Evolutionary conservation across 92 coral and sea anemone species (phyloP), one percentile per base, ranked within the genome.

Genomic region (Epizoanthus illoricatus): DNA sequence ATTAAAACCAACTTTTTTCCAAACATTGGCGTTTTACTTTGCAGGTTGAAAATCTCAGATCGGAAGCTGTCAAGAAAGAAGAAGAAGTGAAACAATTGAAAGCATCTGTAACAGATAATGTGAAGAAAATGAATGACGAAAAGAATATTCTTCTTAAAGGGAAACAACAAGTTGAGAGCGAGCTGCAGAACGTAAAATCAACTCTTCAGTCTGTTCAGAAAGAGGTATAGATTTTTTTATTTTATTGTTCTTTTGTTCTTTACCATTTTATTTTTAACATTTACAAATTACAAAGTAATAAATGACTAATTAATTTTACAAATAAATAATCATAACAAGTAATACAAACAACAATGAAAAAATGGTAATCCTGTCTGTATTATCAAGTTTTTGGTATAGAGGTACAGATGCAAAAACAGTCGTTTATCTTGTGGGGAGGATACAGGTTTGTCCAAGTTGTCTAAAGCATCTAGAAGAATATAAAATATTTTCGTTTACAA

Each of bases 1-100:
- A 28, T 28, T 28, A 28, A 0, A 28, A 28, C 33, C 33, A 28
- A 28, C 2, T 15, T 33, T 66, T 8, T 16, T 12, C 18, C 7
- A 4, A 39, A 33, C n/a, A 12, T 68, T 68, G 45, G 5, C 49
- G 15, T 69, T 28, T 12, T 74, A 33, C 16, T 62, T 62, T 84
- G 36, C 76, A 95, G 98, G 74, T 95, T 49, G 92, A 89, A 62
- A 87, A 47, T 33, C 80, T 90, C 58, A 92, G 84, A 67, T 81
- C 83, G 3, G 66, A 73, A 9, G 89, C 95, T 40, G 13, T 84
- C 42, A 73, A 75, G 76, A 86, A 89, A 76, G 91, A 90, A 39
- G 85, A 90, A 68, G 87, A 92, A 47, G 75, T 92, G 4, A 64
- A 75, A 19, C 87, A 86, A 70, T 47, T 87, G 84, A 87, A 84